phyloP scores from a whole-genome alignment of 1,140 invertebrate species.

The Dryas iulia region DNA sequence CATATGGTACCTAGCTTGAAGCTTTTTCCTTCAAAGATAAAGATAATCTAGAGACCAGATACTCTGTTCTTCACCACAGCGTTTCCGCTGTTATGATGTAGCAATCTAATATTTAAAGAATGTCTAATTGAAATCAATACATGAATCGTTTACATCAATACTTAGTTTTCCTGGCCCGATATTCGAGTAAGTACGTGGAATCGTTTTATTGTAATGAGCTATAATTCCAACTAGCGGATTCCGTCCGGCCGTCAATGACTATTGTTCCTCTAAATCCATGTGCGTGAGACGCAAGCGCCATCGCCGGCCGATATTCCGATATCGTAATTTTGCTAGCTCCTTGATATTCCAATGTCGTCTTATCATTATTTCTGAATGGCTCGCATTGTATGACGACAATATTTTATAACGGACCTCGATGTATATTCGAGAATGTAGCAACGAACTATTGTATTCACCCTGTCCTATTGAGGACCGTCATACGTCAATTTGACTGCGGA shows the following conservation, averaged over 20 bases:
- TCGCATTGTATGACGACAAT: constrained; percentile 58
- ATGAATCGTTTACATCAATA: neutral
- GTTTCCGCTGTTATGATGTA: too few species aligned
- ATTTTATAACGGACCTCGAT: constrained; percentile 59
- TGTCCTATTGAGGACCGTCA: constrained; percentile 23
- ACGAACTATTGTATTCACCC: constrained; percentile 29
- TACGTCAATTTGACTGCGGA: constrained; percentile 36
- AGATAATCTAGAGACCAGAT: too few species aligned
- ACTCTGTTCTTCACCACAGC: too few species aligned
- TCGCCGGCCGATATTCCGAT: constrained; percentile 54
- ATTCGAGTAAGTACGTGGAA: constrained; percentile 58
- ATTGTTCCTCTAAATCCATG: constrained; percentile 60
- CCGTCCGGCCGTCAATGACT: constrained; percentile 58
- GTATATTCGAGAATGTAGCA: constrained; percentile 16
- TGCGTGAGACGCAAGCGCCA: constrained; percentile 64
- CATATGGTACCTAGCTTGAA: neutral
- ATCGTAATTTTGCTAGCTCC: constrained; percentile 58
- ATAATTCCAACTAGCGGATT: constrained; percentile 68
- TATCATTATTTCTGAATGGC: constrained; percentile 66
- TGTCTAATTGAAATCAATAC: too few species aligned
- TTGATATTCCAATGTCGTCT: constrained; percentile 69
- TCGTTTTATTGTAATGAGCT: constrained; percentile 68
- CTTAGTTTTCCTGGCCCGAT: constrained; percentile 38
- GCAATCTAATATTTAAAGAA: too few species aligned
- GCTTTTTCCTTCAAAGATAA: too few species aligned